Evolutionary conservation across 1,140 invertebrate species (phyloP).

Genomic region (Eciton burchellii): DNA sequence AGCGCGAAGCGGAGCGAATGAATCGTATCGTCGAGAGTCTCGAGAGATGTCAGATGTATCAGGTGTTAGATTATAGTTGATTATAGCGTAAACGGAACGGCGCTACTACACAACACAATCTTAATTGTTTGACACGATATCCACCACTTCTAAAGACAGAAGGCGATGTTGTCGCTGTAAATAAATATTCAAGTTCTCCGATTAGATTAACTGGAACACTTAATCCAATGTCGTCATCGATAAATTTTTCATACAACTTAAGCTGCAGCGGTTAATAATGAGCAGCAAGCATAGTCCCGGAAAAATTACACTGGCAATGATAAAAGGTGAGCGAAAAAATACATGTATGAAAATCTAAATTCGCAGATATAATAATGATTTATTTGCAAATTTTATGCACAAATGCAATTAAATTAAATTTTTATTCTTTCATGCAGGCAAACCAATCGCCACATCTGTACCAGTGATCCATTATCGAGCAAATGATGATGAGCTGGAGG

Average conservation of each 20-base stretch:
- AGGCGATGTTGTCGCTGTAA: neutral
- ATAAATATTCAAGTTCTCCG: neutral
- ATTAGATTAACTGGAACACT: neutral
- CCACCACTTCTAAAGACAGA: neutral
- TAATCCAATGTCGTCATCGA: conserved; percentile 19
- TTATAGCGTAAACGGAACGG: neutral
- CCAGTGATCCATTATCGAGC: conserved; percentile 90
- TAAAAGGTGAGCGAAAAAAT: conserved; percentile 77
- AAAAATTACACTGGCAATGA: conserved; percentile 83
- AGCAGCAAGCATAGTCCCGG: conserved; percentile 79
- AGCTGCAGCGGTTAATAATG: conserved; percentile 66
- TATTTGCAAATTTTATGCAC: neutral
- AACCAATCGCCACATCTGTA: conserved; percentile 88
- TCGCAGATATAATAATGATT: no score
- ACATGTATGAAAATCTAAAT: neutral
- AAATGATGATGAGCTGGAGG: conserved; percentile 90
- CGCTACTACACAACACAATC: neutral
- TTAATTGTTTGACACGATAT: neutral
- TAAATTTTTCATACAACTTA: conserved; percentile 17
- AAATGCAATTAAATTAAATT: neutral
- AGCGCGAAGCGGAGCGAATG: no score
- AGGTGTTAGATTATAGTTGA: neutral
- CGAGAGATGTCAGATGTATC: conserved; percentile 9
- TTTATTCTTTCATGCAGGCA: conserved; percentile 83
- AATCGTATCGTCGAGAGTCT: neutral